Evolutionary conservation across 2,113 vertebrate species (phyloP).

Genomic region (Arenaria interpres): DNA sequence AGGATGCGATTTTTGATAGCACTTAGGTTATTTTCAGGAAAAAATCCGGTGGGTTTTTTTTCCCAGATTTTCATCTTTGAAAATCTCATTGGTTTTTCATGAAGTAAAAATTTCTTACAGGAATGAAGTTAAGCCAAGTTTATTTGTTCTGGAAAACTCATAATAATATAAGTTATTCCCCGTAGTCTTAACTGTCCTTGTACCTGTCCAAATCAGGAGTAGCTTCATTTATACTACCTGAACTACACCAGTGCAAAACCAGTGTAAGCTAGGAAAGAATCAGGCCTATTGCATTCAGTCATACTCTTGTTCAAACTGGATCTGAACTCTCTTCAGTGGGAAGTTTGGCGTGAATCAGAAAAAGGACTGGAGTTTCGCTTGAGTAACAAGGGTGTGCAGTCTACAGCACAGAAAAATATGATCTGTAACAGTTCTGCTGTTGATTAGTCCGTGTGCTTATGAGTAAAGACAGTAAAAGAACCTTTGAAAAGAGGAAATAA

Average conservation of each 20-base stretch:
- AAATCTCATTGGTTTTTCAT: background rate
- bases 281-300: background rate
- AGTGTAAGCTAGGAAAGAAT: background rate
- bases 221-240: background rate
- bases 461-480: background rate
- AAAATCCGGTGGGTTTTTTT: rapidly evolving
- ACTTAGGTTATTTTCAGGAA: background rate
- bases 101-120: background rate
- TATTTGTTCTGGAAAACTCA: background rate
- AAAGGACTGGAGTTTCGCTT: background rate
- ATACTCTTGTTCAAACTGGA: background rate
- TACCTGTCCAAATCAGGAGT: background rate
- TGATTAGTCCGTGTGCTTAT: background rate
- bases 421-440: background rate
- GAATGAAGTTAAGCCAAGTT: background rate
- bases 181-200: background rate
- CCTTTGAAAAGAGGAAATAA: background rate
- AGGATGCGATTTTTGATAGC: background rate
- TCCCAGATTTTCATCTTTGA: background rate
- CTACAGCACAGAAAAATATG: background rate
- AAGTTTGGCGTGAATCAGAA: background rate
- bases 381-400: background rate
- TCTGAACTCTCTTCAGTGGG: background rate
- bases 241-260: background rate
- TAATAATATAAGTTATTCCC: background rate